Evolutionary conservation across 2,888 invertebrate genomes (phyloP).

Genomic region (Drosophila gaucha): DNA sequence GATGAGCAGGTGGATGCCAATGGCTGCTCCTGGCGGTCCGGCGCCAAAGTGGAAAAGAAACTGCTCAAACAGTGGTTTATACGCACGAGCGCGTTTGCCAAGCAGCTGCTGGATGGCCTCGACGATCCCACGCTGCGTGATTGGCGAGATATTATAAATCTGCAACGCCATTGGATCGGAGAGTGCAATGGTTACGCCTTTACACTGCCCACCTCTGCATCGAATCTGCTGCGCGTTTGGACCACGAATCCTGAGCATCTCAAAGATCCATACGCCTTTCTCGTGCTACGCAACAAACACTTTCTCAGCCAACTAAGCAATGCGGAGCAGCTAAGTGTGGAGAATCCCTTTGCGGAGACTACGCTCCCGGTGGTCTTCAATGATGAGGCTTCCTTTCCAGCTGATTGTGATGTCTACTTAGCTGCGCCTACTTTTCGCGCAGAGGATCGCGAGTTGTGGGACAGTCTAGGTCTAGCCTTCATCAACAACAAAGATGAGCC

Average conservation of each 20-base stretch:
- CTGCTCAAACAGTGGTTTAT: conserved; percentile 97
- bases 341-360: conserved; percentile 90
- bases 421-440: conserved; percentile 89
- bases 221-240: conserved; percentile 86
- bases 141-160: conserved; percentile 93
- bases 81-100: conserved; percentile 93
- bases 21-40: conserved; percentile 98
- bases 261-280: conserved; percentile 88
- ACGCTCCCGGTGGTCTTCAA: conserved; percentile 89
- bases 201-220: conserved; percentile 86
- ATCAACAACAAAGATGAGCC: conserved; percentile 25
- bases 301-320: conserved; percentile 84
- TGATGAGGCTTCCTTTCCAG: conserved; percentile 87
- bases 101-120: conserved; percentile 89
- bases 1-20: conserved; percentile 98
- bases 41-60: conserved; percentile 96
- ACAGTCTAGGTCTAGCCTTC: conserved; percentile 85
- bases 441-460: conserved; percentile 87
- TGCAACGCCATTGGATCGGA: conserved; percentile 96
- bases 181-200: conserved; percentile 92
- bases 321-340: conserved; percentile 84
- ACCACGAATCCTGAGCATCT: conserved; percentile 90
- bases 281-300: conserved; percentile 87
- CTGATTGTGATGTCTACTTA: conserved; percentile 89
- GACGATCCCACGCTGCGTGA: conserved; percentile 89